phyloP scores from a whole-genome alignment of 2,797 vertebrate genomes.

The Gouania willdenowi region DNA sequence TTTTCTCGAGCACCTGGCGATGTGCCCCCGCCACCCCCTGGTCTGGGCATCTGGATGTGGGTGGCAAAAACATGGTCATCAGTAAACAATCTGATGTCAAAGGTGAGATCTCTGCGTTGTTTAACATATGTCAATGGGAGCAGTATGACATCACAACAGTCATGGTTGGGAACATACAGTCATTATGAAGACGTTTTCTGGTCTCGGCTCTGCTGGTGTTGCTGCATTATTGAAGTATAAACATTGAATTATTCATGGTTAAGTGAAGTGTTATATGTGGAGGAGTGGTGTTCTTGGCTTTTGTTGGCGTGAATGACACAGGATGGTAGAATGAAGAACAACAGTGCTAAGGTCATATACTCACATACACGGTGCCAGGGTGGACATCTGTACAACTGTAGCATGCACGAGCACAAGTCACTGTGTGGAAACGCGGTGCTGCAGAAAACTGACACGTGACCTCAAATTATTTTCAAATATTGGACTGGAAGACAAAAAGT shows the following conservation, averaged over 20 bases:
- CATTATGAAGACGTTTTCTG: not conserved
- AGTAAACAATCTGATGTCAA: constrained; percentile 22
- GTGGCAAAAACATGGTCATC: too few relatives aligned
- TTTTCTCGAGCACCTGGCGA: constrained; percentile 46
- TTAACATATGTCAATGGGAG: too few relatives aligned
- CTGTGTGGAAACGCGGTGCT: too few relatives aligned
- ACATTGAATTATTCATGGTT: constrained; percentile 8
- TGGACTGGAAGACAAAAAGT: too few relatives aligned
- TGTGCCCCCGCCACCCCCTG: constrained; percentile 21
- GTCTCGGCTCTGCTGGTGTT: constrained; percentile 1
- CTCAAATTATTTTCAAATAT: too few relatives aligned
- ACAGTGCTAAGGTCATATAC: not conserved
- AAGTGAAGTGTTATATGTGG: not conserved
- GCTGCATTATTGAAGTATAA: constrained; percentile 13
- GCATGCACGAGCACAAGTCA: constrained; percentile 5
- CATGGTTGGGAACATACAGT: too few relatives aligned
- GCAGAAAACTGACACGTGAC: too few relatives aligned
- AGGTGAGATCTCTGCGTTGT: not conserved
- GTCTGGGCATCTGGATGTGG: constrained; percentile 65
- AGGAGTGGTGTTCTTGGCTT: not conserved
- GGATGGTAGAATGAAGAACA: not conserved
- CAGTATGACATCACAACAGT: too few relatives aligned
- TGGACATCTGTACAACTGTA: constrained; percentile 6
- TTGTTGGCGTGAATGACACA: not conserved
- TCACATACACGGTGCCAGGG: not conserved